These are phyloP conservation scores for Lobophora halterata DNA, from an alignment of 2,888 invertebrate genomes.

Conservation along the genomic window DNA sequence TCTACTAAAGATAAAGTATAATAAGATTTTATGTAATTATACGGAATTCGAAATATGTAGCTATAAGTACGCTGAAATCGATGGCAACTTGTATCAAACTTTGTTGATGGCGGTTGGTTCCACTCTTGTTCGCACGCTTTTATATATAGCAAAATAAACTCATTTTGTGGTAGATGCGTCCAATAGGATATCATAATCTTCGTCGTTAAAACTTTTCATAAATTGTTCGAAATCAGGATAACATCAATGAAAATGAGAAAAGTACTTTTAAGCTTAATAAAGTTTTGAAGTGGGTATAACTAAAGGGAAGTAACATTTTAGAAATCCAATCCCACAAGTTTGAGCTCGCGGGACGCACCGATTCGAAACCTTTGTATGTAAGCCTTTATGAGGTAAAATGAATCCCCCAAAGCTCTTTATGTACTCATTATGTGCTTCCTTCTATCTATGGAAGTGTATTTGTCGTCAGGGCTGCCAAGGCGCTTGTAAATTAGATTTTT, in stretches of 20 bases:
- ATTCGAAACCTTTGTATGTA: slow-evolving; percentile 38
- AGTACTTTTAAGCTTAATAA: slow-evolving; percentile 21
- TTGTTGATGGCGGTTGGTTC: too few species aligned
- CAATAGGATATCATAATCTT: neutral
- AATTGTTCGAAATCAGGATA: slow-evolving; percentile 9
- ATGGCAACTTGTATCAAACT: too few species aligned
- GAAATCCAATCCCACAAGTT: slow-evolving; percentile 37
- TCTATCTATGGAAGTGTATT: neutral
- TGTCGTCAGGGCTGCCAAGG: neutral
- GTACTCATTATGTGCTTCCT: neutral
- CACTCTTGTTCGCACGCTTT: too few species aligned
- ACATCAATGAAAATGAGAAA: slow-evolving; percentile 11
- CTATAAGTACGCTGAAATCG: too few species aligned
- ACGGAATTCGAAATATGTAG: too few species aligned
- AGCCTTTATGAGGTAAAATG: slow-evolving; percentile 36
- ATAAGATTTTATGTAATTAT: too few species aligned
- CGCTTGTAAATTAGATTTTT: too few species aligned
- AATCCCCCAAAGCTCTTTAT: slow-evolving; percentile 32
- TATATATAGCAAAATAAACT: neutral
- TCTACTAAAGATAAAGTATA: too few species aligned
- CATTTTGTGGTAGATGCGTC: too few species aligned
- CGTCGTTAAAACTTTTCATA: neutral
- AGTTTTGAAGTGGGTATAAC: slow-evolving; percentile 22
- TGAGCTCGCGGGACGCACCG: slow-evolving; percentile 44
- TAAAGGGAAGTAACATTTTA: slow-evolving; percentile 26